Percentiles rank a stretch among this genome's conserved stretches.
phyloP scores from a whole-genome alignment of 2,113 vertebrate species.

The Oreocharis arfaki region DNA sequence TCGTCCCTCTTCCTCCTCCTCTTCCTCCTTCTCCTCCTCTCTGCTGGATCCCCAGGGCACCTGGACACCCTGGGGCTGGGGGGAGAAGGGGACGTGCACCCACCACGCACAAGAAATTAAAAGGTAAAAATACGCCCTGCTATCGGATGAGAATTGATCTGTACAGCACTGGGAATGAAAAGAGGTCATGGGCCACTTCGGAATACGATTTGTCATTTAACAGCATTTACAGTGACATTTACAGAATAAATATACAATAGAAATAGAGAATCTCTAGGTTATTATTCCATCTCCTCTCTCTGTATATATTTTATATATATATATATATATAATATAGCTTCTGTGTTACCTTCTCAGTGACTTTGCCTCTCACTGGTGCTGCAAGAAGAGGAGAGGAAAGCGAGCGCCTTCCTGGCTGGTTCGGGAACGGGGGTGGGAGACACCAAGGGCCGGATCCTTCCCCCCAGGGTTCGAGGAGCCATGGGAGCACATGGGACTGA shows the following conservation, averaged over 20 bases:
- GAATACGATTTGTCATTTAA: slow-evolving; percentile 79
- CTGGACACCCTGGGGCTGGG: neutral
- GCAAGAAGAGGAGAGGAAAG: neutral
- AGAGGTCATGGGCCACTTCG: slow-evolving; percentile 80
- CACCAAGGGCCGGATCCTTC: neutral
- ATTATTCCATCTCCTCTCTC: slow-evolving; percentile 44
- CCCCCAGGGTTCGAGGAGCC: neutral
- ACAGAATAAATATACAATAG: slow-evolving; percentile 89
- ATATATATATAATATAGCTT: slow-evolving; percentile 11
- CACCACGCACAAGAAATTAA: slow-evolving; percentile 56
- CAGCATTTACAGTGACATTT: slow-evolving; percentile 92
- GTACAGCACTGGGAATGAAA: slow-evolving; percentile 81
- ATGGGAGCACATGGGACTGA: neutral
- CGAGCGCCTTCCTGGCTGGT: neutral
- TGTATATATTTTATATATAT: neutral
- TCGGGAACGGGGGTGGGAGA: neutral
- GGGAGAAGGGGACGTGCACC: neutral
- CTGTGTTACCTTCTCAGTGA: neutral
- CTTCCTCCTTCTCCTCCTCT: neutral
- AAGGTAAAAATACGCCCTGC: slow-evolving; percentile 77
- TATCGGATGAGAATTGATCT: slow-evolving; percentile 82
- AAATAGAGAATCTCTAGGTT: slow-evolving; percentile 79
- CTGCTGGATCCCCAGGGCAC: neutral
- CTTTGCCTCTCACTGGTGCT: neutral
- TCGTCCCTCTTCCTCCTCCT: neutral